These are phyloP conservation scores for Mesembrinibis cayennensis DNA, from an alignment of 2,113 vertebrate genomes.

Conservation along the genomic window DNA sequence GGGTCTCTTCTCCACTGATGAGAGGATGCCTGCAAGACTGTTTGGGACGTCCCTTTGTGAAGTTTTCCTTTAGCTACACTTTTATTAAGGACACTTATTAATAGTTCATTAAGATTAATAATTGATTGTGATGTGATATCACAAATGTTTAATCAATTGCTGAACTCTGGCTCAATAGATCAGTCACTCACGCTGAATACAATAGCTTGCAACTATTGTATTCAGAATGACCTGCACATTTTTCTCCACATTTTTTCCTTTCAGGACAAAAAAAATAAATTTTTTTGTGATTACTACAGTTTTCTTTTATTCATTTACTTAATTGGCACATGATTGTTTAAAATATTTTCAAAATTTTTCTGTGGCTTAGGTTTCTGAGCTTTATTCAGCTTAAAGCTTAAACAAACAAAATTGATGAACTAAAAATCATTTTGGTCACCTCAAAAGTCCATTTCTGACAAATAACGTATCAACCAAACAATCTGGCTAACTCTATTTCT, in stretches of 20 bases:
- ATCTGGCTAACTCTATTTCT: neutral
- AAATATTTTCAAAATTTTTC: neutral
- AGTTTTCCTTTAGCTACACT: neutral
- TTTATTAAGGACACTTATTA: neutral
- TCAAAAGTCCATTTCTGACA: neutral
- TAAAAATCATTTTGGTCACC: neutral
- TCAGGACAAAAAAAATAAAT: neutral
- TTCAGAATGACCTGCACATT: neutral
- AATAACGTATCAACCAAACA: neutral
- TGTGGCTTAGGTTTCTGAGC: neutral
- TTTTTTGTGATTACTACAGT: neutral
- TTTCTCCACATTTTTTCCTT: neutral
- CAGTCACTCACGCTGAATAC: neutral
- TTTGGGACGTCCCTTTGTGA: neutral
- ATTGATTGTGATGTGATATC: neutral
- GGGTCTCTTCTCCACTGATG: neutral
- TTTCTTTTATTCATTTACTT: neutral
- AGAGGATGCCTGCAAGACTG: neutral
- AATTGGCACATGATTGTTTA: neutral
- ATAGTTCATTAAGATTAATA: neutral
- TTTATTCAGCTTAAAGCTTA: neutral
- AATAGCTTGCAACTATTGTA: neutral
- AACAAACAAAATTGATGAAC: neutral
- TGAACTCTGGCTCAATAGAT: neutral
- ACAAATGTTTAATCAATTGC: neutral